Base-by-base conservation (phyloP, 2,888 invertebrate species). In the Drosophila antonietae region DNA sequence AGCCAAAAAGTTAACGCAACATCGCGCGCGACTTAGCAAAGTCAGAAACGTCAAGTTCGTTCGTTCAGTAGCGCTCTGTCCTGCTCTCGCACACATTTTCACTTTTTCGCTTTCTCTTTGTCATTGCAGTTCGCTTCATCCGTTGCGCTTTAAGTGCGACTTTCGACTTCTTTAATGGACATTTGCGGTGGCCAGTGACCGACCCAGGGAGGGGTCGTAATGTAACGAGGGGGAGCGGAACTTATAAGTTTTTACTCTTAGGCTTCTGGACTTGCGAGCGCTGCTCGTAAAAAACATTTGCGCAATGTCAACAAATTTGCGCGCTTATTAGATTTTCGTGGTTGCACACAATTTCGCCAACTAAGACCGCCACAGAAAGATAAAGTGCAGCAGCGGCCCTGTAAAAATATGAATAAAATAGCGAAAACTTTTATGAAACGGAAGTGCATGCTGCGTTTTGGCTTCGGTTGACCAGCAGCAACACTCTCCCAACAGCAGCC, bases 311-410 rank as follows among this genome's bases (percentile, higher is more conserved):
- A 87, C 89, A 87, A 87, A 87, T 87, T 87, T 87, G 86, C 84
- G 84, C 87, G 86, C 86, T 88, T 87, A 87, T 87, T 87, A 87
- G 86, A 87, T 87, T 87, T 87, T 87, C 89, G 89, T 87, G 86
- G 86, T 83, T 83, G 87, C 89, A 87, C 86, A 87, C 89, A 88
- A 87, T 88, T 88, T 87, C 86, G 89, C 86, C 86, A 88, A 87
- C 89, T 84, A 87, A 83, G 89, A 81, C 65, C 82, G 81, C 84
- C 81, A 61, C 88, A 84, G 66, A 74, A 64, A 86, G 88, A 86
- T 83, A 88, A 88, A 88, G 80, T 83, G 83, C 76, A 85, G 76
- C 75, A 60, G 57, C 35, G 15, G 74, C 47, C 55, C 57, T 37
- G 47, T 39, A 51, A 73, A 84, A 85, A 85, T 85, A 88, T 85